Conservation (phyloP, 2,797 vertebrate species). For the Poecilia picta region DNA sequence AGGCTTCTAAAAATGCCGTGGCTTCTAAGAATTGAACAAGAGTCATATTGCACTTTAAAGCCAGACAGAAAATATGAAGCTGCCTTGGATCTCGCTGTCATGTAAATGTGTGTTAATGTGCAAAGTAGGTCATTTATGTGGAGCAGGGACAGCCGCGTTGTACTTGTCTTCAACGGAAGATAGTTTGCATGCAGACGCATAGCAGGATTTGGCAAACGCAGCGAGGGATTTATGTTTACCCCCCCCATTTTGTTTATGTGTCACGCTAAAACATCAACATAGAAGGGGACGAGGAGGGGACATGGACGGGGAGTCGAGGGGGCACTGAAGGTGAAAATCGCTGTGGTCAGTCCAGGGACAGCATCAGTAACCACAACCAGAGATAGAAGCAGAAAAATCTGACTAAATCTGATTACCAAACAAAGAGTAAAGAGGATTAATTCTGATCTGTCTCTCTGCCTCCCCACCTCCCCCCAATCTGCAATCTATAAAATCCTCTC, state of each 20-base stretch:
- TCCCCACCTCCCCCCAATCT: constrained; percentile 67
- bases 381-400: constrained; percentile 75
- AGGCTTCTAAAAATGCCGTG: constrained; percentile 20
- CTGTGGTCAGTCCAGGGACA: constrained; percentile 62
- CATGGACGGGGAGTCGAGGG: neutral
- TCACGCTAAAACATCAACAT: constrained; percentile 41
- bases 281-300: constrained; percentile 8
- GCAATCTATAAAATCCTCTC: constrained; percentile 76
- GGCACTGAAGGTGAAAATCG: constrained; percentile 63
- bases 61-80: constrained; percentile 53
- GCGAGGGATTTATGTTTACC: constrained; percentile 52
- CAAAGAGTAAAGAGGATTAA: constrained; percentile 81
- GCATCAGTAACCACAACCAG: constrained; percentile 75
- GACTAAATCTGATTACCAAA: constrained; percentile 81
- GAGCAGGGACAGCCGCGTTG: constrained; percentile 70
- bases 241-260: constrained; percentile 59
- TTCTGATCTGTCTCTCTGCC: constrained; percentile 64
- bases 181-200: constrained; percentile 72
- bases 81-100: constrained; percentile 64
- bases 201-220: constrained; percentile 61
- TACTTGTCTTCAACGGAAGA: constrained; percentile 67
- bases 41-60: constrained; percentile 45
- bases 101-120: constrained; percentile 79
- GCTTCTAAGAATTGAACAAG: constrained; percentile 66
- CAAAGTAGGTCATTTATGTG: constrained; percentile 84